Percentiles rank a stretch among this genome's conserved stretches.
These are phyloP conservation scores for Aphelocoma coerulescens DNA, from an alignment of 2,113 vertebrate species.

Conservation along the genomic window DNA sequence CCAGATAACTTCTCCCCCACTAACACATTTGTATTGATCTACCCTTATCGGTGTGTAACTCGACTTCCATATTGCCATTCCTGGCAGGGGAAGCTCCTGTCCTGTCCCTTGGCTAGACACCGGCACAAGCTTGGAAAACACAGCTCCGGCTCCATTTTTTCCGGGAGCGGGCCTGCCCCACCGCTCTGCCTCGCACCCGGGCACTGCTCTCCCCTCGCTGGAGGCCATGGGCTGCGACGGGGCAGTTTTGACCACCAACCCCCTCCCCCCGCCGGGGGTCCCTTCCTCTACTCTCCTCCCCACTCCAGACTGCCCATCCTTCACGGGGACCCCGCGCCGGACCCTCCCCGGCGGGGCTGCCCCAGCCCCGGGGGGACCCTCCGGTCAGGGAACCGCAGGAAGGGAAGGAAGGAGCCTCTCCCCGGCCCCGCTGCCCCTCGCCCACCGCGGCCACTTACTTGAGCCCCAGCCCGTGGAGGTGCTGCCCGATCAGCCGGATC, in stretches of 20 bases:
- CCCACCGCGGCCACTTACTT: slow-evolving; percentile 82
- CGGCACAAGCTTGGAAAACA: slow-evolving; percentile 22
- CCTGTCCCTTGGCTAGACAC: background rate
- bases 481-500: slow-evolving; percentile 93
- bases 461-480: slow-evolving; percentile 91
- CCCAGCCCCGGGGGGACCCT: background rate
- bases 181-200: background rate
- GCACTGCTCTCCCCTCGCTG: background rate
- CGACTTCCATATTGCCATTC: slow-evolving; percentile 44
- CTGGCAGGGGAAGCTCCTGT: slow-evolving; percentile 3
- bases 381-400: background rate
- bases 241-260: background rate
- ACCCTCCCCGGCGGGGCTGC: background rate
- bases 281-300: background rate
- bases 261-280: background rate
- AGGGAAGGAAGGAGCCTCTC: background rate
- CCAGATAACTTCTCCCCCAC: slow-evolving; percentile 32
- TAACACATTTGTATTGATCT: slow-evolving; percentile 33
- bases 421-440: background rate
- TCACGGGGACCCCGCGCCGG: background rate
- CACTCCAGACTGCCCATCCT: background rate
- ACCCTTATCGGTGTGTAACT: slow-evolving; percentile 45
- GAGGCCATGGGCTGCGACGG: background rate
- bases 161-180: slow-evolving; percentile 4
- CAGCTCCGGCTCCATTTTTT: slow-evolving; percentile 35